Percentiles rank a stretch among this genome's conserved stretches.
Conservation (phyloP, 1,140 invertebrate species). For the Drosophila albomicans region DNA sequence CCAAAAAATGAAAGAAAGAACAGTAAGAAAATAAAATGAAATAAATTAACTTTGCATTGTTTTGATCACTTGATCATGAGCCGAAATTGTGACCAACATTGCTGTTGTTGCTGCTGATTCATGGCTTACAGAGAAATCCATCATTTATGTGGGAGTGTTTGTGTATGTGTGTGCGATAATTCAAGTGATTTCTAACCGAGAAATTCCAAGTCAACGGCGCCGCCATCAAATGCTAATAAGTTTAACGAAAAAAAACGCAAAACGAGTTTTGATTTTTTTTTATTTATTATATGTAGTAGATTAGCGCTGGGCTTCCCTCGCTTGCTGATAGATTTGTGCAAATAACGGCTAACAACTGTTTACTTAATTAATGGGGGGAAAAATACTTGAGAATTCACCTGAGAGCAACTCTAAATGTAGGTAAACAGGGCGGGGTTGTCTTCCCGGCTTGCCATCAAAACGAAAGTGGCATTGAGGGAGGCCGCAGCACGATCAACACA, state of each 20-base stretch:
- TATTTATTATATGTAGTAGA: slow-evolving; percentile 30
- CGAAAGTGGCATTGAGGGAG: slow-evolving; percentile 27
- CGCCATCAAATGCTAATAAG: slow-evolving; percentile 64
- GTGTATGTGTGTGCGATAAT: slow-evolving; percentile 12
- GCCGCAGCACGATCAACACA: neutral
- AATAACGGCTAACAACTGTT: slow-evolving; percentile 52
- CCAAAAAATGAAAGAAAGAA: slow-evolving; percentile 34
- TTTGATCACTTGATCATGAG: slow-evolving; percentile 53
- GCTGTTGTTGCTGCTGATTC: slow-evolving; percentile 48
- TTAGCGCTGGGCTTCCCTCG: slow-evolving; percentile 58
- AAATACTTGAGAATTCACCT: slow-evolving; percentile 52
- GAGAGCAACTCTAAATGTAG: slow-evolving; percentile 26
- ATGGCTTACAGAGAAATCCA: slow-evolving; percentile 54
- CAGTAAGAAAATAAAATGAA: slow-evolving; percentile 38
- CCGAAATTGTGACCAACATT: slow-evolving; percentile 24
- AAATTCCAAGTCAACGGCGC: slow-evolving; percentile 50
- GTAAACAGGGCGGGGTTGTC: slow-evolving; percentile 50
- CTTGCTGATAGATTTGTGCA: slow-evolving; percentile 41
- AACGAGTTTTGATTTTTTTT: slow-evolving; percentile 35
- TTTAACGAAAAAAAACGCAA: slow-evolving; percentile 43
- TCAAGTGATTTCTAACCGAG: slow-evolving; percentile 12
- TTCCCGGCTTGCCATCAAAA: neutral
- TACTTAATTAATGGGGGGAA: slow-evolving; percentile 75
- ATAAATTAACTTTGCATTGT: slow-evolving; percentile 29
- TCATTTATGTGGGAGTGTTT: slow-evolving; percentile 5